Base-by-base conservation (phyloP, 2,888 invertebrate genomes). In the Osmoderma eremita region DNA sequence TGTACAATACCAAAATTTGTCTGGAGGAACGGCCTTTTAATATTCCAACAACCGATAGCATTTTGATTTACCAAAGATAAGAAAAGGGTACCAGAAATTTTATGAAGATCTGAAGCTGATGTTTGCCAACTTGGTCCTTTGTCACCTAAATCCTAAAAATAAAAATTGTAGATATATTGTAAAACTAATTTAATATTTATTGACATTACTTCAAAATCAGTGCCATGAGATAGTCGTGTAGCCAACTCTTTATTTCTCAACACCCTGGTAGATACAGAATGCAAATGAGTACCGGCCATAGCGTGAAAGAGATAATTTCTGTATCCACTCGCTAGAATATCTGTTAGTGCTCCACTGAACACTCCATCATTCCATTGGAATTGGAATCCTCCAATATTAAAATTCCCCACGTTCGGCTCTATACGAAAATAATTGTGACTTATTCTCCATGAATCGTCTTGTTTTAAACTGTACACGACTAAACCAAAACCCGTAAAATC, bases 311-410 rank as follows among this genome's bases (percentile, higher is more conserved):
- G 92, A 0, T 90, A 86, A 0, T 85, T 85, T 58, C 88, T 86
- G 75, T 84, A 87, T 12, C 88, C 87, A 72, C 88, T 85, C 0
- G 75, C 30, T 1, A 82, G 79, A 0, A 81, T 77, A 0, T 86
- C 84, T 0, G 88, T 87, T 12, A 91, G 75, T 0, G 89, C 88
- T 0, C 91, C 79, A 68, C 92, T 92, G 80, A 93, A 93, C 8
- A 93, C 84, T 0, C 93, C 93, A 75, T 93, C 93, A 70, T 87
- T 88, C 93, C 92, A 94, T 76, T 90, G 89, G 82, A 92, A 94
- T 0, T 83, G 81, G 72, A 90, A 86, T 0, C 89, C 91, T 30
- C 88, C 88, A 56, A 93, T 85, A 54, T 85, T 83, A 65, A 90
- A 86, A 72, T 90, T 88, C 0, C 91, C 91, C 75, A 84, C 83